Base-by-base conservation (phyloP, 1,140 invertebrate species). In the Dendroctonus ponderosae region DNA sequence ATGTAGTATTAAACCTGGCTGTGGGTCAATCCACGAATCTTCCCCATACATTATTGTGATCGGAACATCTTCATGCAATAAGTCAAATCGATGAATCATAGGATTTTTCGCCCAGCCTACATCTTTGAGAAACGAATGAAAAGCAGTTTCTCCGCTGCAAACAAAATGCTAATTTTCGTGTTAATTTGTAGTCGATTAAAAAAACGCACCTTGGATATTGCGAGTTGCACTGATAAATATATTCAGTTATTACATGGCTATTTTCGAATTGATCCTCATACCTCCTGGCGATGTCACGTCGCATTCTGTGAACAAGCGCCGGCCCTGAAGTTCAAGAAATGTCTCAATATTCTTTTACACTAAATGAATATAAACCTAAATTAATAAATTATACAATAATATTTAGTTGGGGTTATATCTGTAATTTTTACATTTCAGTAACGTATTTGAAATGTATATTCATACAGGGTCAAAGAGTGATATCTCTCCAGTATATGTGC, bases 31-130 rank as follows among this genome's bases (percentile, higher is more conserved):
- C 96, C 96, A 98, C 5, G 93, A 96, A 61, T 92, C 83, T 40
- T 91, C 90, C 3, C 96, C 96, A 80, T 94, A 96, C 40, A 98
- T 82, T 61, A 98, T 84, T 14, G 94, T 97, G 63, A 99, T 88
- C 0, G 94, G 92, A 64, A 98, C 85, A 64, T 87, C 79, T 9
- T 83, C 76, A 66, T 85, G 77, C 14, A 98, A 78, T 62, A 88
- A 79, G 61, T 87, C 82, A 67, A 96, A 87, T 68, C 96, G 84
- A 59, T 87, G 85, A 8, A 95, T 82, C 88, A 99, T 97, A 7
- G 96, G 96, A 81, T 93, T 86, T 82, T 94, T 96, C 0, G 96
- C 94, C 95, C 95, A 99, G 7, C 94, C 96, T 79, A 95, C 93
- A 41, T 87, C 87, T 50, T 87, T 83, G 85, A 93, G 93, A 86